These are phyloP conservation scores for Pseudomyrmex gracilis DNA, from an alignment of 1,140 invertebrate species.

Conservation along the genomic window DNA sequence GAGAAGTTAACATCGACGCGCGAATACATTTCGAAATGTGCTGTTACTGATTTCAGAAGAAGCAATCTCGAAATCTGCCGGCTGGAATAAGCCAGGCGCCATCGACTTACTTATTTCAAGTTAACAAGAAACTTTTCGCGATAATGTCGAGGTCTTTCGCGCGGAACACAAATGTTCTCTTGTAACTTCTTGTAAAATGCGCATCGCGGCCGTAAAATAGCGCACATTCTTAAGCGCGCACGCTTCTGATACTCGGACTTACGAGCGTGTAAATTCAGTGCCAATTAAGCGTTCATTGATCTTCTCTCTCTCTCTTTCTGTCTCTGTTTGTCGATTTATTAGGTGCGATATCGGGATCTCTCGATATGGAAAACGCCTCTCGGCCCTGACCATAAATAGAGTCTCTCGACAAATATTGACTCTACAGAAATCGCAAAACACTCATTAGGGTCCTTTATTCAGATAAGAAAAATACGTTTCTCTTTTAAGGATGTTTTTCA, in stretches of 20 bases:
- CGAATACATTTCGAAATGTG: not conserved
- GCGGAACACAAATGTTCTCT: conserved; percentile 48
- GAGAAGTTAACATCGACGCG: not conserved
- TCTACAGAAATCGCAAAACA: not conserved
- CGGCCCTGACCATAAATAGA: not conserved
- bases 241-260: conserved; percentile 33
- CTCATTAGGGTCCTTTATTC: conserved; percentile 14
- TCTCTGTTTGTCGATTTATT: conserved; percentile 21
- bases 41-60: not conserved
- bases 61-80: not conserved
- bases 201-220: not conserved
- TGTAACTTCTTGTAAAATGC: conserved; percentile 25
- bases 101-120: conserved; percentile 38
- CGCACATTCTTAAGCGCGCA: conserved; percentile 46
- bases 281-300: conserved; percentile 46
- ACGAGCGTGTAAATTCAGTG: not conserved
- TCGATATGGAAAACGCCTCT: conserved; percentile 3
- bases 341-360: conserved; percentile 16
- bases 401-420: conserved; percentile 29
- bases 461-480: not conserved
- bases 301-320: not conserved
- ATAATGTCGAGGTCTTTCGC: conserved; percentile 33
- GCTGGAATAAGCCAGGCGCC: conserved; percentile 36
- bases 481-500: not conserved
- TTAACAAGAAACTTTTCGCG: conserved; percentile 39